These are phyloP conservation scores for Australoheros scitulus DNA, from an alignment of 2,113 vertebrate genomes.

Conservation along the genomic window DNA sequence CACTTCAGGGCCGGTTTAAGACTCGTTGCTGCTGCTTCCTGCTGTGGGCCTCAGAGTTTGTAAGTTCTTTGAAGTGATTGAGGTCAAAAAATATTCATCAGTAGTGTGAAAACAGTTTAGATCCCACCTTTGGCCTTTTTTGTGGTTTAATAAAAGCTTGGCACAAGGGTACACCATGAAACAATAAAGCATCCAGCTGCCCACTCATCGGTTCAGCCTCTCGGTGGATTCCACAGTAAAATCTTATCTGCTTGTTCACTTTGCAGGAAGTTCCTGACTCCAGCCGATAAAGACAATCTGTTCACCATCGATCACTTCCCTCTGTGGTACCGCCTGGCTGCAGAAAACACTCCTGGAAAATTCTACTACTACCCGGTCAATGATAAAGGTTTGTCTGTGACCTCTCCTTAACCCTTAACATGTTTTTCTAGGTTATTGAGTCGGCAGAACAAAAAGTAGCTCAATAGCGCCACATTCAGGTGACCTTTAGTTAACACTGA, in stretches of 20 bases:
- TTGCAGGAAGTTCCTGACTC: constrained; percentile 87
- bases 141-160: background rate
- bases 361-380: constrained; percentile 87
- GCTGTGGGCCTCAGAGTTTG: background rate
- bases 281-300: constrained; percentile 84
- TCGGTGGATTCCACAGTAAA: background rate
- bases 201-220: too few species aligned
- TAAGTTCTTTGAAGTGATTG: background rate
- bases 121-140: too few species aligned
- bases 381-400: constrained; percentile 74
- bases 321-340: constrained; percentile 92
- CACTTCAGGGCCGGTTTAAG: background rate
- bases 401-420: background rate
- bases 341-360: constrained; percentile 86
- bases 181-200: background rate
- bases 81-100: accelerated
- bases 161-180: background rate
- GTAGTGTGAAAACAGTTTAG: background rate
- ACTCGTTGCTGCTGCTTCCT: background rate
- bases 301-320: constrained; percentile 95
- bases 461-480: background rate
- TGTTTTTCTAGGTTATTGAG: background rate
- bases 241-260: background rate
- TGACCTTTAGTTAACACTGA: background rate
- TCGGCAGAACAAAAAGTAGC: background rate